These are phyloP conservation scores for Apogon hyalosoma DNA, from an alignment of 2,797 vertebrate species.

Conservation along the genomic window DNA sequence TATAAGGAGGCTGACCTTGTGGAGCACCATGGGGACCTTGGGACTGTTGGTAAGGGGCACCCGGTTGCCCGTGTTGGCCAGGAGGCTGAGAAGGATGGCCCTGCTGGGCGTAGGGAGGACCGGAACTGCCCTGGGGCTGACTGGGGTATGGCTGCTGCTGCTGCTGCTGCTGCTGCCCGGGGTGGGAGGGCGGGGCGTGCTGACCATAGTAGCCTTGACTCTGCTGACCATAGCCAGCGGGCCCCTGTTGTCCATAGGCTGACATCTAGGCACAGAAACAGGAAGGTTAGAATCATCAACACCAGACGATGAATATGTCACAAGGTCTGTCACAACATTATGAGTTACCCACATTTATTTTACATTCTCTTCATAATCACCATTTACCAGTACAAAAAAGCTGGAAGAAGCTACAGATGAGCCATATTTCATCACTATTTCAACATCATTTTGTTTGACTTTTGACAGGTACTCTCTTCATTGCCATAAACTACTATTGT, in stretches of 20 bases:
- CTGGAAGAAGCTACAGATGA: too few species aligned
- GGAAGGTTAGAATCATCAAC: constrained; percentile 15
- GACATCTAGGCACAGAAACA: constrained; percentile 85
- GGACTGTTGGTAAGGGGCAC: constrained; percentile 88
- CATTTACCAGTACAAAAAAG: too few species aligned
- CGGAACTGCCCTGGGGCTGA: constrained; percentile 82
- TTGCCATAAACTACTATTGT: too few species aligned
- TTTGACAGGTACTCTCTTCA: too few species aligned
- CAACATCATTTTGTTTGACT: too few species aligned
- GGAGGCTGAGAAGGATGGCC: constrained; percentile 82
- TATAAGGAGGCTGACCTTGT: constrained; percentile 85
- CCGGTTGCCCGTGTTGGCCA: constrained; percentile 87
- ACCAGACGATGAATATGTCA: too few species aligned
- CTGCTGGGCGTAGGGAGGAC: constrained; percentile 86
- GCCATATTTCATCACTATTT: too few species aligned
- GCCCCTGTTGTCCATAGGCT: constrained; percentile 93
- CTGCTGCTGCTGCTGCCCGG: constrained; percentile 67
- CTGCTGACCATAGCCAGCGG: constrained; percentile 91
- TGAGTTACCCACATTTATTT: too few species aligned
- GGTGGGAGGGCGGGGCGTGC: constrained; percentile 88
- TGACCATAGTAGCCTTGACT: constrained; percentile 91
- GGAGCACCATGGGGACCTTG: constrained; percentile 78
- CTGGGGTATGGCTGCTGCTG: constrained; percentile 69
- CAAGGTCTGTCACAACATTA: too few species aligned
- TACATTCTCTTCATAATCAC: too few species aligned